Evolutionary conservation across 2,797 vertebrate genomes (phyloP), one percentile per base, ranked within the genome.

Genomic region (Chaetophractus vellerosus): DNA sequence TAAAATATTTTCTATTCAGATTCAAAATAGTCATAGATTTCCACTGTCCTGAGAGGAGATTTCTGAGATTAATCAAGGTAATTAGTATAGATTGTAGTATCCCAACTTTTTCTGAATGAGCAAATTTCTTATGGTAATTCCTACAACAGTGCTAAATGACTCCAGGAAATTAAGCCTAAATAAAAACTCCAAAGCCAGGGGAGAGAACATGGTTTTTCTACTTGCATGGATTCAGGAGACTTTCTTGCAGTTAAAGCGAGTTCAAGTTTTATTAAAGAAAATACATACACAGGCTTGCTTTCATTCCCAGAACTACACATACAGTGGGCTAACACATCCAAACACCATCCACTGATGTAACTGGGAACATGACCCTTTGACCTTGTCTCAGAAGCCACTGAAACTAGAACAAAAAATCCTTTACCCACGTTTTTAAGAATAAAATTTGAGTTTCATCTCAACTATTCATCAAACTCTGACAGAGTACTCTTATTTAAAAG

Each of bases 401-500:
- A 91, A 96, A 50, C 1, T 11, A 16, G 23, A 89, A 88, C 66
- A 87, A 74, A 90, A 76, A 68, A 80, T 72, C 12, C 78, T 76
- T 96, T 90, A 81, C 14, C 19, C 38, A 16, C 28, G 74, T 36
- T 76, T 92, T 81, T 48, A 91, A 76, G 71, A 91, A 72, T 5
- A 81, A 36, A 57, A 79, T 81, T 92, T 91, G 50, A 93, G 36
- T 81, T 87, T 41, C 50, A 38, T 80, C 26, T 80, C 66, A 91
- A 72, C 2, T 80, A 16, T 83, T 41, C 33, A 63, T 82, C 6
- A 16, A 92, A 74, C 38, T 69, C 36, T 85, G 68, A 79, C 28
- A 36, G 38, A 91, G 31, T 88, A n/a, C 24, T 93, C 23, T 79
- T 81, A 79, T 57, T 85, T 90, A 48, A 84, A 80, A 87, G 63